Base-by-base conservation (phyloP, 2,113 vertebrate genomes). In the Platichthys stellatus region DNA sequence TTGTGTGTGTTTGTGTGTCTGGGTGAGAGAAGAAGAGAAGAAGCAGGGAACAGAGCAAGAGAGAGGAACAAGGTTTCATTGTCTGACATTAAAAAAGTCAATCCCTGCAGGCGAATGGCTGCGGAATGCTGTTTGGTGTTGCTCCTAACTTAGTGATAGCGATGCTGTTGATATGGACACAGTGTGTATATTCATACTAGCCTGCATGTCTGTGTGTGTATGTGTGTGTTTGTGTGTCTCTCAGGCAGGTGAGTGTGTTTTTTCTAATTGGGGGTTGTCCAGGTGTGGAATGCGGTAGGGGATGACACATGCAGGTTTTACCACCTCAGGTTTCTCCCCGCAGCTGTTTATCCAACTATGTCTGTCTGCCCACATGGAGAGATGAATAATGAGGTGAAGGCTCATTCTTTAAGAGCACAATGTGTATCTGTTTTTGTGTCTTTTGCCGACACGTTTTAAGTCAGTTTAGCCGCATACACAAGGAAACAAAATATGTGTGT, bases 111-210 rank as follows among this genome's bases (percentile, higher is more conserved):
- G 92, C 72, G 13, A 78, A 71, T 6, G 2, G 28, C 68, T 65
- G 40, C 60, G 89, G 89, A 93, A 93, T 91, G 88, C 77, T 78
- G 56, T 84, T 75, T 78, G 71, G 56, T 65, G 60, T 74, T 75
- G 7, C 58, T 73, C 47, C 58, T 68, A 17, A 80, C 38, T 68
- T 62, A 40, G n/a, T 78, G 57, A 71, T 49, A 56, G 20, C 26
- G 9, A 10, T 45, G 78, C 59, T 73, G 17, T 62, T 70, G 20
- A 24, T 53, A 18, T 54, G 23, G 26, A 31, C 14, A 43, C 40
- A n/a, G 14, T 35, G 20, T 60, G 24, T 20, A 9, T 28, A 4
- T 28, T 26, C 24, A 58, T 43, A 9, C 28, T 54, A 57, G 63
- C 72, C 18, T 53, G 31, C 21, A 54, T 28, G 10, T 5, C 3